Conservation (phyloP, 2,797 vertebrate genomes). For the Zalophus californianus region DNA sequence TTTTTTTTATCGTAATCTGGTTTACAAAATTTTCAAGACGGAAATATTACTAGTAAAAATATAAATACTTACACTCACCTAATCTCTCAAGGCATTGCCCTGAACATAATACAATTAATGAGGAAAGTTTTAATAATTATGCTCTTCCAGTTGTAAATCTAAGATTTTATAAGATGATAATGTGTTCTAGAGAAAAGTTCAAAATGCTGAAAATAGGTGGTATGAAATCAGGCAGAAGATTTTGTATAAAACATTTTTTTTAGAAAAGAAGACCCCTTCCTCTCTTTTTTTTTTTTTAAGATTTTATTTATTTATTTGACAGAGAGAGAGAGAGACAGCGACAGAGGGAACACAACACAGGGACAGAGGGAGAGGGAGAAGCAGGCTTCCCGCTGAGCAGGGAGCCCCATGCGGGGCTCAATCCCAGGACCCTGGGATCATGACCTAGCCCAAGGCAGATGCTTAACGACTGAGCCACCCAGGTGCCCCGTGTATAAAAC, state of each 20-base stretch:
- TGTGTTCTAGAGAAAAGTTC: conserved; percentile 15
- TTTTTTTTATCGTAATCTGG: background rate
- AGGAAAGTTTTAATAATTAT: conserved; percentile 45
- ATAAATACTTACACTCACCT: conserved; percentile 48
- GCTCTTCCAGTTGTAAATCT: background rate
- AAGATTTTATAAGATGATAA: background rate
- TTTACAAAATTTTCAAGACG: background rate
- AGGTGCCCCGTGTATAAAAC: no score
- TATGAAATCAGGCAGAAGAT: conserved; percentile 13
- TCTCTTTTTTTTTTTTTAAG: no score
- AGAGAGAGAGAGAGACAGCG: no score
- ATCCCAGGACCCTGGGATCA: no score
- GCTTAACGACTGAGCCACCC: no score
- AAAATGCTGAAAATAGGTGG: conserved; percentile 38
- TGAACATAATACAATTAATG: conserved; percentile 29
- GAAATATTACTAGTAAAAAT: conserved; percentile 41
- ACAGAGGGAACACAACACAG: no score
- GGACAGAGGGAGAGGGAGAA: no score
- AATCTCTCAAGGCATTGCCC: conserved; percentile 35
- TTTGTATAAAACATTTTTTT: conserved; percentile 30
- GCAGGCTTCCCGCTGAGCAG: no score
- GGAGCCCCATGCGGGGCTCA: no score
- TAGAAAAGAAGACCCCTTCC: no score
- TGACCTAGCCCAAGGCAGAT: no score
- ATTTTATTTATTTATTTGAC: no score